Conservation (phyloP, 1,140 invertebrate species). For the Drosophila willistoni region DNA sequence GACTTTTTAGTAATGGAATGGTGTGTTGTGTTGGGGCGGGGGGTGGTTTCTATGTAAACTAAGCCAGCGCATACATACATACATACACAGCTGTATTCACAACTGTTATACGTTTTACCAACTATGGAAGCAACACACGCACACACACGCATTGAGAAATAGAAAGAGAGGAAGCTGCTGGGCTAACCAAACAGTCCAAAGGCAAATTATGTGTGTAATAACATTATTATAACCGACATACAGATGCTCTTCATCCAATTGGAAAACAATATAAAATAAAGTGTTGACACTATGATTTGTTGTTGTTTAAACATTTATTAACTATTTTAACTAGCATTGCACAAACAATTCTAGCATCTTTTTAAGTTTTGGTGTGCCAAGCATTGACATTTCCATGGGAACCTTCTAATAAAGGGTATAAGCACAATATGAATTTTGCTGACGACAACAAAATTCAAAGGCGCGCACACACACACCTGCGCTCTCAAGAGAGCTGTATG, state of each 20-base stretch:
- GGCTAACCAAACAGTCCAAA: slow-evolving; percentile 3
- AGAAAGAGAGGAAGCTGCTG: not conserved
- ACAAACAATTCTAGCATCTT: too few relatives aligned
- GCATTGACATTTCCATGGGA: not conserved
- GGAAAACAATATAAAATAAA: too few relatives aligned
- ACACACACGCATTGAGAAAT: not conserved
- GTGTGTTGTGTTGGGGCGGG: not conserved
- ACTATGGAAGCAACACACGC: not conserved
- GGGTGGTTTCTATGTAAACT: slow-evolving; percentile 20
- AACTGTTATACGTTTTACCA: slow-evolving; percentile 46
- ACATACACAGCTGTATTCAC: slow-evolving; percentile 18
- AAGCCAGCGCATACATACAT: slow-evolving; percentile 4
- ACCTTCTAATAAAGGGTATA: slow-evolving; percentile 8
- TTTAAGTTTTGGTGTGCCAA: not conserved
- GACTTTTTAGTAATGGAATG: not conserved
- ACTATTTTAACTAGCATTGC: too few relatives aligned
- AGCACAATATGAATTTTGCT: slow-evolving; percentile 32
- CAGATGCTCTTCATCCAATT: not conserved
- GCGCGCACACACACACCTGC: slow-evolving; percentile 9
- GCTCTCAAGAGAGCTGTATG: slow-evolving; percentile 6
- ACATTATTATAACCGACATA: too few relatives aligned
- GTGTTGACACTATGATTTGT: too few relatives aligned
- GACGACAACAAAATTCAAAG: slow-evolving; percentile 40
- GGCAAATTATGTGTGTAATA: not conserved
- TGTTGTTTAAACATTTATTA: too few relatives aligned